Evolutionary conservation across 2,888 invertebrate species (phyloP), one percentile per base, ranked within the genome.

Genomic region (Chalcosyrphus nemorum): DNA sequence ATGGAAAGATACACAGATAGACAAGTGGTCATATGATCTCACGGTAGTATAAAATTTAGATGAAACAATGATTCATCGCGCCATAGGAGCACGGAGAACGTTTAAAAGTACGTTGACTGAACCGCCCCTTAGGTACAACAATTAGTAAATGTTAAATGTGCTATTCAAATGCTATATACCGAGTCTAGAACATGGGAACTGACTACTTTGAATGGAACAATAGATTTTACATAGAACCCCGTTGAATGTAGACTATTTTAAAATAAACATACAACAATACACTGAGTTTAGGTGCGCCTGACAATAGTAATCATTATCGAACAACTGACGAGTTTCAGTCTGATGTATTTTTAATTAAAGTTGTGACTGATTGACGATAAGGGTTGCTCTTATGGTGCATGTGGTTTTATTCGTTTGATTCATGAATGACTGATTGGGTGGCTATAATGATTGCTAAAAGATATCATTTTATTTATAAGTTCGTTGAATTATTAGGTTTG

Each of bases 1-100:
- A 38, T 74, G 63, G 35, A 45, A 52, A 74, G 56, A 21, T 54
- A 54, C 21, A 41, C 54, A 17, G 35, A 32, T 21, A 17, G 35
- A 32, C 21, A 41, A 11, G 19, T 11, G 24, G 81, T 81, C 81
- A 81, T 81, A 71, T 81, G 81, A 81, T 81, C 27, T 32, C 27
- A 54, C 4, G 52, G 17, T n/a, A 35, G 13, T 43, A 43, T 29
- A 63, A 56, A 63, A 7, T 9, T 11, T 7, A 29, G 5, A 45
- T n/a, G n/a, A 21, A 21, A 19, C 1, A 0, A 32, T 43, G 68
- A 63, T 17, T 41, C 6, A 32, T 52, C 19, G 11, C 7, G 7
- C 21, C 2, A 17, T n/a, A 54, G 70, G 9, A 5, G n/a, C 11
- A 13, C 52, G 70, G 9, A 5, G n/a, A 17, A 13, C 52, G 6